Percentiles rank a stretch among this genome's conserved stretches.
Conservation (phyloP, 2,113 vertebrate genomes). For the Caranx ignobilis region DNA sequence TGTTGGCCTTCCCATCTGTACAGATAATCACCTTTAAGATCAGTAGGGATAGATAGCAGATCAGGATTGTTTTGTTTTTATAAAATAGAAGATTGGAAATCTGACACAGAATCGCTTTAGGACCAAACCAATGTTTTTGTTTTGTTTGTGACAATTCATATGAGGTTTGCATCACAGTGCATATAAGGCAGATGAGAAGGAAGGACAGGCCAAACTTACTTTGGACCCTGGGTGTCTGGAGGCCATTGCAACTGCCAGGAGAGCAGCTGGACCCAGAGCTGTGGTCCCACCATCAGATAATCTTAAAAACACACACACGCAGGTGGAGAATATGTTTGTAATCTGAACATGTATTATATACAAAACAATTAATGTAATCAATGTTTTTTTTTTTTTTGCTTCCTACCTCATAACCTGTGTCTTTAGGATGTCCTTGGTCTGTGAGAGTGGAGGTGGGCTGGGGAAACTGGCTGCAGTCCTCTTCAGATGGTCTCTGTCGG, state of each 20-base stretch:
- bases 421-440: conserved; percentile 67
- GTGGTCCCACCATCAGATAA: conserved; percentile 78
- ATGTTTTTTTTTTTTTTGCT: background rate
- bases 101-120: too few species aligned
- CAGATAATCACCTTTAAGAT: conserved; percentile 84
- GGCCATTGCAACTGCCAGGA: conserved; percentile 81
- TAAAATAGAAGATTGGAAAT: background rate
- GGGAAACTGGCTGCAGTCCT: conserved; percentile 62
- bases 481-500: conserved; percentile 66
- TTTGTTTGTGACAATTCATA: background rate
- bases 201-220: conserved; percentile 57
- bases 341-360: background rate
- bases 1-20: conserved; percentile 86
- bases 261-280: conserved; percentile 84
- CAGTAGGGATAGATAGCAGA: conserved; percentile 44
- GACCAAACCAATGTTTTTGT: too few species aligned
- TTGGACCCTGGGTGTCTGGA: conserved; percentile 84
- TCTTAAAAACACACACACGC: conserved; percentile 45
- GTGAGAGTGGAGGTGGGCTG: conserved; percentile 72
- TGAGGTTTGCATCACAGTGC: background rate
- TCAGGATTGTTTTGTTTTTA: conserved; percentile 15
- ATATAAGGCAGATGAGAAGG: background rate
- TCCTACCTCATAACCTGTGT: conserved; percentile 73
- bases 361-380: background rate
- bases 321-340: background rate